Percentiles rank a stretch among this genome's conserved stretches.
phyloP scores from a whole-genome alignment of 2,888 invertebrate genomes.

The Scelioninae gen. 2 region DNA sequence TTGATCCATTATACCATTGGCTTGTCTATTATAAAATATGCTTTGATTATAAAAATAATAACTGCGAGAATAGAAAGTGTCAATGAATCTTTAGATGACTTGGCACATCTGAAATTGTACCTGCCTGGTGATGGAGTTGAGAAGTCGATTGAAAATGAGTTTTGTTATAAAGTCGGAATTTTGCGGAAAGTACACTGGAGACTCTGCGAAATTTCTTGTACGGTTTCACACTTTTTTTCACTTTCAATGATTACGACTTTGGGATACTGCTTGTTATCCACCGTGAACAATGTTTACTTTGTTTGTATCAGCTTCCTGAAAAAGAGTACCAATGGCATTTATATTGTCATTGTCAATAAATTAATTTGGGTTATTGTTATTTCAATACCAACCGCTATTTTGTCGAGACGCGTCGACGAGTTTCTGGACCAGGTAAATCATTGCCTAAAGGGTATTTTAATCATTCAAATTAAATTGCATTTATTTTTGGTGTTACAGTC shows the following conservation, averaged over 20 bases:
- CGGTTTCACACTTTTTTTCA: conserved; percentile 10
- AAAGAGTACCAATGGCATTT: not conserved
- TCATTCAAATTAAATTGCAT: too few species aligned
- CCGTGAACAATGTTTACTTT: conserved; percentile 20
- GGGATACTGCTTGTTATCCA: conserved; percentile 20
- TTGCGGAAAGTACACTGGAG: too few species aligned
- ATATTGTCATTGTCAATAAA: not conserved
- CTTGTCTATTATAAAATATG: conserved; percentile 11
- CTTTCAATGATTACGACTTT: conserved; percentile 10
- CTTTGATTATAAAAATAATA: conserved; percentile 8
- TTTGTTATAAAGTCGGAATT: too few species aligned
- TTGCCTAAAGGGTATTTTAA: too few species aligned
- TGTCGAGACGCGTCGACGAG: conserved; percentile 20
- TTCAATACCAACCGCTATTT: conserved; percentile 3
- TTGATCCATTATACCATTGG: conserved; percentile 14
- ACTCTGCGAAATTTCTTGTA: conserved; percentile 13
- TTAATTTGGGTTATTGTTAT: conserved; percentile 3
- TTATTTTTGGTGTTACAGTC: conserved; percentile 5
- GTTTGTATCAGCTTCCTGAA: conserved; percentile 6
- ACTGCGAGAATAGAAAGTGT: conserved; percentile 8
- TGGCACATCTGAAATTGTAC: not conserved
- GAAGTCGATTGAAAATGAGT: not conserved
- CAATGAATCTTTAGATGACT: not conserved
- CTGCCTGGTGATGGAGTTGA: too few species aligned
- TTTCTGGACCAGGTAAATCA: conserved; percentile 10